Percentiles rank a stretch among this genome's conserved stretches.
phyloP scores from a whole-genome alignment of 2,888 invertebrate genomes.

The Allolobophora icterica region DNA sequence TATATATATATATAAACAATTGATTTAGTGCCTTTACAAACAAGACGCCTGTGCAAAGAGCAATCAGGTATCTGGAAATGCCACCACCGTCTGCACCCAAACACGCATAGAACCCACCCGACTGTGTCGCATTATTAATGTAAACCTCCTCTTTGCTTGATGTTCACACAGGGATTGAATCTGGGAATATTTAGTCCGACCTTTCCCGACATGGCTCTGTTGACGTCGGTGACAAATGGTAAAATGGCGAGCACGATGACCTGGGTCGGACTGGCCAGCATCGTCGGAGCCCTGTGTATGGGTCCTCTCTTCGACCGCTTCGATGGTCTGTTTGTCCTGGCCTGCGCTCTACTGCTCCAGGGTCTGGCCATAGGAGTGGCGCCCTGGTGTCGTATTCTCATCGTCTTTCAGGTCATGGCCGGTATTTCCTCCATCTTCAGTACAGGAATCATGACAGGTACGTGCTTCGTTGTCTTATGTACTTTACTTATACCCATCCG shows the following conservation, averaged over 20 bases:
- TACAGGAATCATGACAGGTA: constrained; percentile 39
- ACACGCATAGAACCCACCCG: not conserved
- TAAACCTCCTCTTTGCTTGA: no score
- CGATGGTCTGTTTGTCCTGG: constrained; percentile 30
- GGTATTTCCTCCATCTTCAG: constrained; percentile 34
- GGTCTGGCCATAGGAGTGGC: constrained; percentile 33
- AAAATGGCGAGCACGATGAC: constrained; percentile 37
- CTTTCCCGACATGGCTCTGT: constrained; percentile 35
- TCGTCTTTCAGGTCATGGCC: constrained; percentile 27
- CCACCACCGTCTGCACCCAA: no score
- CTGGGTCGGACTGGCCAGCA: constrained; percentile 35
- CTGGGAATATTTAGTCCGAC: constrained; percentile 37
- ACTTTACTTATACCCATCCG: no score
- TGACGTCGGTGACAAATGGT: constrained; percentile 32
- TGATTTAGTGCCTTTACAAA: no score
- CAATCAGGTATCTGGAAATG: no score
- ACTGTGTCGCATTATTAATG: not conserved
- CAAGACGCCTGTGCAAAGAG: no score
- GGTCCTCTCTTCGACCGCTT: constrained; percentile 40
- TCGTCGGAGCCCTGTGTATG: constrained; percentile 34
- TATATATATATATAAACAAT: no score
- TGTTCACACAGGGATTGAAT: constrained; percentile 35
- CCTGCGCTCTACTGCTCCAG: constrained; percentile 27
- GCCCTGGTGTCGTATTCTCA: constrained; percentile 30
- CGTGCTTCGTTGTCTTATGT: not conserved